phyloP scores from a whole-genome alignment of 2,113 vertebrate species.

The Pterophyllum scalare region DNA sequence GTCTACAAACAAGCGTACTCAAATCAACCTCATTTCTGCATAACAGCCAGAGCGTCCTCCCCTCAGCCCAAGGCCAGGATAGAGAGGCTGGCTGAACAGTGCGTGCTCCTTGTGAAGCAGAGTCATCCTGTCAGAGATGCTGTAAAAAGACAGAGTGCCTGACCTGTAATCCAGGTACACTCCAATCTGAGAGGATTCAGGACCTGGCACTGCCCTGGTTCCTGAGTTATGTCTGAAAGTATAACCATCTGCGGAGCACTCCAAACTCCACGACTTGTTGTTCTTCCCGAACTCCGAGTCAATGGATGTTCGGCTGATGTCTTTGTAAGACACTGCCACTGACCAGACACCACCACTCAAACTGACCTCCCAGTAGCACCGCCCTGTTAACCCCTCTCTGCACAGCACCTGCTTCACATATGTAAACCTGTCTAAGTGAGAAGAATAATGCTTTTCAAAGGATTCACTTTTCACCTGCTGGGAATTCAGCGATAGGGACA shows the following conservation, averaged over 20 bases:
- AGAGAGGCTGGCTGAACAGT: conserved; percentile 27
- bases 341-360: not conserved
- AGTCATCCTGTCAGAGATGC: not conserved
- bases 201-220: rapidly evolving
- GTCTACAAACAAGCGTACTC: too few species aligned
- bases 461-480: rapidly evolving
- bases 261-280: conserved; percentile 28
- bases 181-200: rapidly evolving
- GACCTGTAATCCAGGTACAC: conserved; percentile 17
- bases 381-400: conserved; percentile 16
- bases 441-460: rapidly evolving
- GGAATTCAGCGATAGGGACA: not conserved
- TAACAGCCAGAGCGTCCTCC: rapidly evolving
- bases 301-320: rapidly evolving
- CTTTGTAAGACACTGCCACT: conserved; percentile 21
- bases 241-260: rapidly evolving
- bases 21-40: not conserved
- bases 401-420: conserved; percentile 3
- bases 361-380: conserved; percentile 39
- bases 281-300: conserved; percentile 10
- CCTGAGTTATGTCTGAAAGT: rapidly evolving
- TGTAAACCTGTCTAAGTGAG: not conserved
- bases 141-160: conserved; percentile 32
- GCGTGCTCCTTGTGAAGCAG: not conserved
- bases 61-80: conserved; percentile 19